Conservation (phyloP, 2,888 invertebrate genomes). For the Hydriomena furcata region DNA sequence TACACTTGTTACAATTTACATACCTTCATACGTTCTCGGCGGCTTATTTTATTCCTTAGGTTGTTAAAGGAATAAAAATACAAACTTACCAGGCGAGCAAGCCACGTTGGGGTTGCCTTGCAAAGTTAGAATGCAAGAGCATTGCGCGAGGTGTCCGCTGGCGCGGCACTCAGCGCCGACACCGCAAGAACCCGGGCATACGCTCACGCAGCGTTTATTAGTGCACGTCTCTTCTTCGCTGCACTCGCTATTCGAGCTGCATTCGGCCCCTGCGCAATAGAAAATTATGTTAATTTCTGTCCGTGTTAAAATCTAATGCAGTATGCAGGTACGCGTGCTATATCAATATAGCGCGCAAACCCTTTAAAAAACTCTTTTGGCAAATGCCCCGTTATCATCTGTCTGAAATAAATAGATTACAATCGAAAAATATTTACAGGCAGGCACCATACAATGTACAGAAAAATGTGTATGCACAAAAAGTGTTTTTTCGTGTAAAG, state of each 20-base stretch:
- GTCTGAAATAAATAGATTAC: background rate
- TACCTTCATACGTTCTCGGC: too few species aligned
- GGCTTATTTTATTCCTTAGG: too few species aligned
- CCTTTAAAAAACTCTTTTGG: too few species aligned
- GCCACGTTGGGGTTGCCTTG: constrained; percentile 92
- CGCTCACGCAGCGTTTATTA: constrained; percentile 89
- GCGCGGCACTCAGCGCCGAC: constrained; percentile 90
- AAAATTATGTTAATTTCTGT: background rate
- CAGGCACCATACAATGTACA: constrained; percentile 23
- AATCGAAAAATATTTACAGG: constrained; percentile 29
- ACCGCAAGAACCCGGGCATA: constrained; percentile 90
- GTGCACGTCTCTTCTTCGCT: constrained; percentile 87
- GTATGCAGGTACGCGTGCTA: too few species aligned
- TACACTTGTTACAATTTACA: too few species aligned
- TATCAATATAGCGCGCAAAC: too few species aligned
- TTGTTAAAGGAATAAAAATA: too few species aligned
- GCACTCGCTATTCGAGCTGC: constrained; percentile 89
- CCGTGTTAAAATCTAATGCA: too few species aligned
- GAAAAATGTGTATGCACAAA: constrained; percentile 30
- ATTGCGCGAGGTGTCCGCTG: constrained; percentile 89
- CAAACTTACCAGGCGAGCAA: constrained; percentile 82
- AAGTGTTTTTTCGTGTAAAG: constrained; percentile 11
- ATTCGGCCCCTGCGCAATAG: constrained; percentile 77
- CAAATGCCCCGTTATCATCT: too few species aligned
- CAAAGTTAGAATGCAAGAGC: constrained; percentile 88